A percentile compares a stretch with the other conserved stretches of the same genome.
Evolutionary conservation across 2,113 vertebrate species (phyloP).

Genomic region (Noctilio leporinus): DNA sequence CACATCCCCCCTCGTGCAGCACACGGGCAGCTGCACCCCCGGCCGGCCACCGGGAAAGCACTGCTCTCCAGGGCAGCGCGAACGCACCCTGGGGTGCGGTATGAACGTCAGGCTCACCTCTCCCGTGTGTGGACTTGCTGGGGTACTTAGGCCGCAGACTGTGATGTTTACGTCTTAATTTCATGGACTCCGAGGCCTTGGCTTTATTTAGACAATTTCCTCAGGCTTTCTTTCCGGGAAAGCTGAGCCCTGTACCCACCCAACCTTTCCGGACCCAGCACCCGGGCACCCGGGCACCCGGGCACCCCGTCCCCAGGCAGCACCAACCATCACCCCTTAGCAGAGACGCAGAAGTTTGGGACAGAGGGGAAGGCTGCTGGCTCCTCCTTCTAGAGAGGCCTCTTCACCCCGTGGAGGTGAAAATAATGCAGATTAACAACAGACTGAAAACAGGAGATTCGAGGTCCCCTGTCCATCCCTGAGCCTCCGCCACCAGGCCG

Average conservation of each 20-base stretch:
- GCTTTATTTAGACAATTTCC: not conserved
- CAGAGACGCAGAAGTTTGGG: not conserved
- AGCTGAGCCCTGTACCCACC: not conserved
- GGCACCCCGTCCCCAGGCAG: rapidly evolving
- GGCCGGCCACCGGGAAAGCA: rapidly evolving
- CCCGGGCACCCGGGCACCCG: rapidly evolving
- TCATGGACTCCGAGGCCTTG: not conserved
- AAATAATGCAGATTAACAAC: not conserved
- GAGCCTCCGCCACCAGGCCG: not conserved
- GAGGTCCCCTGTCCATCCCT: no score
- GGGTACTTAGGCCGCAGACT: not conserved
- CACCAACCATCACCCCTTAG: rapidly evolving
- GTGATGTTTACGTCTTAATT: not conserved
- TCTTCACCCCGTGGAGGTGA: not conserved
- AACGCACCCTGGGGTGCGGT: not conserved
- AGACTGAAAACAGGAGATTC: not conserved
- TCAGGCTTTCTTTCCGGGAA: not conserved
- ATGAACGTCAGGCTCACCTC: not conserved
- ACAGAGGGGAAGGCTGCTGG: not conserved
- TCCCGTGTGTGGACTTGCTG: not conserved
- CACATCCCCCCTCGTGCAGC: not conserved
- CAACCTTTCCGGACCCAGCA: no score
- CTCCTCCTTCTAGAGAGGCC: not conserved
- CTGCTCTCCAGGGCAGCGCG: not conserved
- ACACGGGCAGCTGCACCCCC: rapidly evolving